Base-by-base conservation (phyloP, 2,113 vertebrate species). In the Danionella cerebrum region DNA sequence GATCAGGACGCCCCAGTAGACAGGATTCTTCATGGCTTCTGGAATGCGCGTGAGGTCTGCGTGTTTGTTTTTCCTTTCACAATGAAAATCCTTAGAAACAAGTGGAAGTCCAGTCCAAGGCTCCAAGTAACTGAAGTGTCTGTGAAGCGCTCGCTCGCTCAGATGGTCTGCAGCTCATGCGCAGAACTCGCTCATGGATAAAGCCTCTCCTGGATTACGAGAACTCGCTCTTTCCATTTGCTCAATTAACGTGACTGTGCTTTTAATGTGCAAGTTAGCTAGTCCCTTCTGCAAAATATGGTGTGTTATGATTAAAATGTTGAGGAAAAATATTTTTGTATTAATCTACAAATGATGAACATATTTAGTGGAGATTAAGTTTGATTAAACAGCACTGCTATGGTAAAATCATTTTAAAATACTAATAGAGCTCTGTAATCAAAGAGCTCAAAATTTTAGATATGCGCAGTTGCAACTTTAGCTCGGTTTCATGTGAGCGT, bases 1-100 rank as follows among this genome's bases (percentile, higher is more conserved):
- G 71, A 78, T 38, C 79, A 89, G 83, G 74, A 87, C 16, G 69
- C 84, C 79, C 86, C 87, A 89, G 76, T 71, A 89, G 80, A 88
- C n/a, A 2, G 85, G 83, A 27, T 83, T 87, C 74, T 84, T 79
- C 88, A 89, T 89, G 51, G 52, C 55, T 59, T 29, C 47, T 27
- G 44, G 52, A 18, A 2, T 11, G n/a, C 18, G 16, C 18, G 29
- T 21, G 18, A 50, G 13, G 12, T 68, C 31, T 19, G 41, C 51
- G 44, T 27, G 6, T 42, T n/a, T 66, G 19, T 19, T 29, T 18
- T 13, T 45, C 25, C 73, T 38, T 21, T 1, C 64, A 67, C 65
- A 35, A 75, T 51, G 66, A 48, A 83, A 85, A 83, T 84, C 74
- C 78, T 69, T 51, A 53, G 50, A 53, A 67, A 48, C 22, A 36